Evolutionary conservation across 2,888 invertebrate species (phyloP), one percentile per base, ranked within the genome.

Genomic region (Cabera pusaria): DNA sequence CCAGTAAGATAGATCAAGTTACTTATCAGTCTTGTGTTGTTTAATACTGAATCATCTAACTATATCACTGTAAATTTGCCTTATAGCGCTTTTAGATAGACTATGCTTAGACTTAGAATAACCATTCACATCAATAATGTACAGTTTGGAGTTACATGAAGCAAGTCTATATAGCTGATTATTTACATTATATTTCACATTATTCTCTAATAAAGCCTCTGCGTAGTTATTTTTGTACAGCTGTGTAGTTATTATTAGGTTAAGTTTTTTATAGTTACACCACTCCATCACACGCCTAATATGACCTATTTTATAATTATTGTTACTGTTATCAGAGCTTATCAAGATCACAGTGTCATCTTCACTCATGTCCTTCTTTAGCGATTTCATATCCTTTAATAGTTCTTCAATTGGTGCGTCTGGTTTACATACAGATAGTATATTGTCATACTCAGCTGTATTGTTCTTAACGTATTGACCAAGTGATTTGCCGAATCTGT

Each of bases 401-500:
- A 24, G 2, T 11, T 24, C 12, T 5, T 12, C 3, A 12, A 24
- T 6, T 1, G 12, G 11, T 2, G 23, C 23, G 3, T 24, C 6
- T n/a, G 23, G 23, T 24, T 24, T 24, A 24, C 23, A 24, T n/a
- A 24, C 4, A 11, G 23, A 24, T 11, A 24, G 10, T 12, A 24
- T 9, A 1, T 10, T 11, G n/a, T 12, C 4, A n/a, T 24, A 24
- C 1, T 24, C 3, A 4, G 8, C 10, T 9, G 11, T 12, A 6
- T 24, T 24, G 6, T 12, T 24, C n/a, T 5, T 12, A 9, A n/a
- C 12, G 10, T 24, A 6, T 5, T 10, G 6, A 24, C 11, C 12
- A 3, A 24, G n/a, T 5, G 11, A 6, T 24, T 12, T 24, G 11
- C 12, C 23, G 12, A n/a, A 24, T 1, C 6, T n/a, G 12, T 24